Conservation (phyloP, 2,113 vertebrate genomes). For the Mormyrus lacerda region DNA sequence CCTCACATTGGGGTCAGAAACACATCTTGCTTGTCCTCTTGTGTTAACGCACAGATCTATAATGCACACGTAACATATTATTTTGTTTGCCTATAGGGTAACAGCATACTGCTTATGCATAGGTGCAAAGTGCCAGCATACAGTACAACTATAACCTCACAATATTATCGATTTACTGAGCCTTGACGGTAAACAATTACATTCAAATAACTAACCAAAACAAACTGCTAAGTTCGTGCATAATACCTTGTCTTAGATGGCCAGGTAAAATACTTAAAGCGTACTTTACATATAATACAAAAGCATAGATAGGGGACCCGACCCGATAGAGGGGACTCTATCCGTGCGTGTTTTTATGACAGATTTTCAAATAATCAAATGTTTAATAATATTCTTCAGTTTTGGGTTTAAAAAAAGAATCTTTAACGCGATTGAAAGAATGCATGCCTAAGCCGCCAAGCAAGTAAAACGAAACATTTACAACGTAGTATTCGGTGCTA, state of each 20-base stretch:
- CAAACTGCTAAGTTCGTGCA: not conserved
- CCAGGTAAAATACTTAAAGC: not conserved
- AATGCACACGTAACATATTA: not conserved
- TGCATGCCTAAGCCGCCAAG: not conserved
- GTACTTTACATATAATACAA: not conserved
- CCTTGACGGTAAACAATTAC: not conserved
- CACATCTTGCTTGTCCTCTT: not conserved
- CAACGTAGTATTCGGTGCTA: not conserved
- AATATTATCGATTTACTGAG: not conserved
- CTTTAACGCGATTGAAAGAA: not conserved
- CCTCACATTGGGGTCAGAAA: not conserved
- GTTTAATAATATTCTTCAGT: not conserved
- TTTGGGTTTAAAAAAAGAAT: not conserved
- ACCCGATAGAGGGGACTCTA: not conserved
- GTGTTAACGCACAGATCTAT: not conserved
- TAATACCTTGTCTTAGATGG: not conserved
- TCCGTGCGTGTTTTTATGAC: not conserved
- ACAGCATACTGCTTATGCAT: not conserved
- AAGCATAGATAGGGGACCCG: not conserved
- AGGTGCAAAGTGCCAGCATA: not conserved
- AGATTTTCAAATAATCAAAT: not conserved
- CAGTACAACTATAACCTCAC: not conserved
- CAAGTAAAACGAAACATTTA: not conserved
- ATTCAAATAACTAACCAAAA: not conserved
- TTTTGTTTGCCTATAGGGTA: not conserved